A percentile compares a stretch with the other conserved stretches of the same genome.
Evolutionary conservation across 2,113 vertebrate species (phyloP).

Genomic region (Jaculus jaculus): DNA sequence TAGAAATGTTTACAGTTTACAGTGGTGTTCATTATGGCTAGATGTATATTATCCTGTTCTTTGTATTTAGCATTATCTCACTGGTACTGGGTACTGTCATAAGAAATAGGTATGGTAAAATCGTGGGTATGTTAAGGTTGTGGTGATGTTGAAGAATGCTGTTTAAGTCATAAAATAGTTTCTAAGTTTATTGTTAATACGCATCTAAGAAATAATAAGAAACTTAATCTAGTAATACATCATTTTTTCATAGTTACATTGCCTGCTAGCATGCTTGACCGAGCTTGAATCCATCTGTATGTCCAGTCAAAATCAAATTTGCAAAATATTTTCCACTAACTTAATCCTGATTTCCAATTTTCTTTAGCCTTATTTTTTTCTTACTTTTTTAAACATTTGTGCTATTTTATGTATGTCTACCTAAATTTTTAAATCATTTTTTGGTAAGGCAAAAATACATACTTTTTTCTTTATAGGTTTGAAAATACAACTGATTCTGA

Average conservation of each 20-base stretch:
- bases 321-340: neutral
- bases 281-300: neutral
- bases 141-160: neutral
- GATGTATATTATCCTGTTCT: neutral
- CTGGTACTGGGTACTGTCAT: neutral
- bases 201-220: slow-evolving; percentile 1
- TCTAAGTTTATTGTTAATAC: neutral
- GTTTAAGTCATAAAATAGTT: neutral
- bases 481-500: neutral
- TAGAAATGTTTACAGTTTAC: neutral
- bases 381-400: neutral
- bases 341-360: neutral
- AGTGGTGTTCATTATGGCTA: neutral
- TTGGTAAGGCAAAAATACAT: slow-evolving; percentile 19
- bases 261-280: neutral
- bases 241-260: neutral
- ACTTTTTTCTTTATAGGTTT: neutral
- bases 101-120: neutral
- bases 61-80: neutral
- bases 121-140: neutral
- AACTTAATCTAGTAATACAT: neutral
- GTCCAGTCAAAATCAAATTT: neutral
- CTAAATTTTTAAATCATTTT: neutral
- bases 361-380: neutral
- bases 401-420: neutral